A percentile compares a stretch with the other conserved stretches of the same genome.
Evolutionary conservation across 2,888 invertebrate species (phyloP).

Genomic region (Eupithecia vulgata): DNA sequence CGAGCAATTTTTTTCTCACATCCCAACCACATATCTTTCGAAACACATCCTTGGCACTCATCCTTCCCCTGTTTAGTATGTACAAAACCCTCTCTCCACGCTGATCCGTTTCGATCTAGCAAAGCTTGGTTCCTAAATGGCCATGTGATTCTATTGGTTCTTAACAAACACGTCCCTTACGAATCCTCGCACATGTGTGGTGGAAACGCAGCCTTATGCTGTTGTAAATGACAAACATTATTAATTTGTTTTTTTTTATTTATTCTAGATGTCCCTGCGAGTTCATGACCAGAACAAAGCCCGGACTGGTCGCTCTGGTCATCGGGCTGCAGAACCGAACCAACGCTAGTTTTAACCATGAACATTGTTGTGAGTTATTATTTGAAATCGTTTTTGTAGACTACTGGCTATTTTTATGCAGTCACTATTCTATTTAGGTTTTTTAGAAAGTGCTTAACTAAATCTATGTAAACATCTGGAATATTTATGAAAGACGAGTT

Average conservation of each 20-base stretch:
- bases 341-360: conserved; percentile 28
- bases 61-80: too few relatives aligned
- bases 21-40: too few relatives aligned
- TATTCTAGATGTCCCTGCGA: conserved; percentile 63
- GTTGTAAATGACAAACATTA: background rate
- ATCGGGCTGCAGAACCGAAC: conserved; percentile 43
- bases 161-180: too few relatives aligned
- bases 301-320: conserved; percentile 68
- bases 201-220: too few relatives aligned
- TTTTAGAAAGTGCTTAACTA: background rate
- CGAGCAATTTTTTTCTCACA: too few relatives aligned
- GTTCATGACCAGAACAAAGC: conserved; percentile 68
- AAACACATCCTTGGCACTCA: too few relatives aligned
- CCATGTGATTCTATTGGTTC: too few relatives aligned
- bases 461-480: background rate
- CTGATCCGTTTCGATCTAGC: too few relatives aligned
- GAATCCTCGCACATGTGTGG: too few relatives aligned
- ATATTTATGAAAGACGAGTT: background rate
- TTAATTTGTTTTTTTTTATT: background rate
- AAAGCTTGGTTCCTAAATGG: too few relatives aligned
- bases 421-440: background rate
- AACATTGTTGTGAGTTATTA: conserved; percentile 4
- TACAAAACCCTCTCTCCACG: too few relatives aligned
- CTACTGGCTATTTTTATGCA: background rate
- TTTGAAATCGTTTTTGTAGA: background rate